Conservation (phyloP, 2,888 invertebrate genomes). For the Ceriagrion tenellum region DNA sequence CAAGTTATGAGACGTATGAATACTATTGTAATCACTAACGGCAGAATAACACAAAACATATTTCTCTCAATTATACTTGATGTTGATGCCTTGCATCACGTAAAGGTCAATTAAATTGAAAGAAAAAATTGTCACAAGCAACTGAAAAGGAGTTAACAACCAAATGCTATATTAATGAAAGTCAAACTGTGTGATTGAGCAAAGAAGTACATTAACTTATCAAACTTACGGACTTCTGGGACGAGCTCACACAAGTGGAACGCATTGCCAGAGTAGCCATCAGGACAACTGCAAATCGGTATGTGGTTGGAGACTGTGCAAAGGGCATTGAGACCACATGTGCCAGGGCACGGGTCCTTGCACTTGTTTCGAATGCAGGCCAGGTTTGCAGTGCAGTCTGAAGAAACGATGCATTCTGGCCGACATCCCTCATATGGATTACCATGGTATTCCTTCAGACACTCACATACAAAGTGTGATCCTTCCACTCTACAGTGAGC, state of each 20-base stretch:
- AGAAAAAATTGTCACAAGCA: too few relatives aligned
- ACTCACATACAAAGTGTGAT: constrained; percentile 76
- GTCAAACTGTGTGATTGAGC: not conserved
- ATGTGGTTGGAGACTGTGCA: constrained; percentile 72
- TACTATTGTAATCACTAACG: too few relatives aligned
- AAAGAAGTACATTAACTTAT: too few relatives aligned
- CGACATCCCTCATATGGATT: constrained; percentile 83
- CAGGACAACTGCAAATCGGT: constrained; percentile 75
- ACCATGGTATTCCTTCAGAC: constrained; percentile 88
- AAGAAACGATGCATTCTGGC: constrained; percentile 80
- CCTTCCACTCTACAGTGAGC: constrained; percentile 67
- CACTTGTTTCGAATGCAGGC: constrained; percentile 75
- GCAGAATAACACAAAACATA: too few relatives aligned
- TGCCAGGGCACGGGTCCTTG: constrained; percentile 74
- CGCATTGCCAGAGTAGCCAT: constrained; percentile 75
- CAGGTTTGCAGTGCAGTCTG: constrained; percentile 74
- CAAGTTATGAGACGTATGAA: too few relatives aligned
- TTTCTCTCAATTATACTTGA: too few relatives aligned
- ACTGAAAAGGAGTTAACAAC: too few relatives aligned
- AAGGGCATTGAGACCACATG: constrained; percentile 72
- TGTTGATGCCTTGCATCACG: too few relatives aligned
- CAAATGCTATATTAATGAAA: too few relatives aligned
- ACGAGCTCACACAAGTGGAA: constrained; percentile 71
- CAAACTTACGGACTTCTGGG: constrained; percentile 69
- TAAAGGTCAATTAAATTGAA: too few relatives aligned